Evolutionary conservation across 2,888 invertebrate species (phyloP), one percentile per base, ranked within the genome.

Genomic region (Tiphia femorata): DNA sequence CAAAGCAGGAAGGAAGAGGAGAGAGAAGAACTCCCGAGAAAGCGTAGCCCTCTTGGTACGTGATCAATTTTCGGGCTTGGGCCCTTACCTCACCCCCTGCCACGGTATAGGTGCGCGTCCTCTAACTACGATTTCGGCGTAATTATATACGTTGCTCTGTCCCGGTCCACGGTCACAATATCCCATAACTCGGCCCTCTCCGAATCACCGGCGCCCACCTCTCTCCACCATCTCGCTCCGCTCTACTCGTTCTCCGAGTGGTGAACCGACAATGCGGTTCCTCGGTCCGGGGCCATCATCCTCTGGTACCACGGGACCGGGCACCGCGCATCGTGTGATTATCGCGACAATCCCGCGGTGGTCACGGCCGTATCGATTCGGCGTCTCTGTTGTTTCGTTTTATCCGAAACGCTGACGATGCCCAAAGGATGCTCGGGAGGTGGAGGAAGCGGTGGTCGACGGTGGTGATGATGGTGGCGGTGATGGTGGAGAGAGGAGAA

Each of bases 1-100:
- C n/a, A n/a, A n/a, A n/a, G n/a, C n/a, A n/a, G n/a, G n/a, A n/a
- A n/a, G n/a, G n/a, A n/a, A n/a, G n/a, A n/a, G n/a, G n/a, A n/a
- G n/a, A n/a, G n/a, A n/a, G n/a, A n/a, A n/a, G n/a, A n/a, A n/a
- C n/a, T n/a, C n/a, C n/a, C n/a, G n/a, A n/a, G n/a, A n/a, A n/a
- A n/a, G 57, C 58, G 58, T 54, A 44, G 38, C 44, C 49, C 58
- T 53, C 68, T 54, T 50, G 71, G 76, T 82, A 80, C 81, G 82
- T 82, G 82, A 82, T 82, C 82, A 82, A 82, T 82, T 82, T 79
- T 77, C 74, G 75, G 72, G 56, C n/a, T n/a, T n/a, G n/a, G n/a
- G n/a, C 62, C 62, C 59, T 43, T 44, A 29, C 55, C 62, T 57
- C 52, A 40, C n/a, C 35, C 46, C 30, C 47, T 42, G 47, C 50